These are phyloP conservation scores for Lydus trimaculatus DNA, from an alignment of 2,888 invertebrate genomes.

Conservation along the genomic window DNA sequence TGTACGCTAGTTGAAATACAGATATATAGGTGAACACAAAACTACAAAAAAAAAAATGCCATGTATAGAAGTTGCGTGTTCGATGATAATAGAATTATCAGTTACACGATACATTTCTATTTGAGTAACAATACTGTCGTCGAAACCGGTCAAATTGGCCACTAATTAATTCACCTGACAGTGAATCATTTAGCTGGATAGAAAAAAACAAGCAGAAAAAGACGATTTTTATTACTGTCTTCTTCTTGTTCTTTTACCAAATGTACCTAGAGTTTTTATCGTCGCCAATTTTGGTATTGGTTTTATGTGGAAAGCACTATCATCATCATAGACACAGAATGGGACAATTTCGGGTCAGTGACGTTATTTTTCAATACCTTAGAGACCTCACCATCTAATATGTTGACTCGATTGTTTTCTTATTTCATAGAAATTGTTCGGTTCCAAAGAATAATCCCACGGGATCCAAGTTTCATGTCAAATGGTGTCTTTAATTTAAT, in stretches of 20 bases:
- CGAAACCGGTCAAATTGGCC: neutral
- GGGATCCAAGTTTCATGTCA: constrained; percentile 51
- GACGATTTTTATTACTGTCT: too few relatives aligned
- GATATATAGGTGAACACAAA: neutral
- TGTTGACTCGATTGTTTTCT: constrained; percentile 57
- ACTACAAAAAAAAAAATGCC: neutral
- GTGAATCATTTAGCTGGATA: neutral
- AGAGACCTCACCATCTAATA: constrained; percentile 47
- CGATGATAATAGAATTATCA: neutral
- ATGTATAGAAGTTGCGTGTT: neutral
- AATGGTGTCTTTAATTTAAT: constrained; percentile 53
- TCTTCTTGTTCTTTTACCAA: neutral
- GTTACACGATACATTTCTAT: neutral
- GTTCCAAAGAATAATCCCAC: constrained; percentile 46
- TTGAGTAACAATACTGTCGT: neutral
- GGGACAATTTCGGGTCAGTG: constrained; percentile 44
- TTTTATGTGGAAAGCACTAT: neutral
- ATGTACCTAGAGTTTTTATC: too few relatives aligned
- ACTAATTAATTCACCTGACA: neutral
- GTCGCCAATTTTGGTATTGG: neutral
- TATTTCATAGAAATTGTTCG: constrained; percentile 59
- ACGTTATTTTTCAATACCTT: constrained; percentile 44
- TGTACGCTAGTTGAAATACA: neutral
- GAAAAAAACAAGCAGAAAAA: neutral
- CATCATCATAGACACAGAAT: constrained; percentile 1